These are phyloP conservation scores for Dromius quadrimaculatus DNA, from an alignment of 2,888 invertebrate genomes.

Conservation along the genomic window DNA sequence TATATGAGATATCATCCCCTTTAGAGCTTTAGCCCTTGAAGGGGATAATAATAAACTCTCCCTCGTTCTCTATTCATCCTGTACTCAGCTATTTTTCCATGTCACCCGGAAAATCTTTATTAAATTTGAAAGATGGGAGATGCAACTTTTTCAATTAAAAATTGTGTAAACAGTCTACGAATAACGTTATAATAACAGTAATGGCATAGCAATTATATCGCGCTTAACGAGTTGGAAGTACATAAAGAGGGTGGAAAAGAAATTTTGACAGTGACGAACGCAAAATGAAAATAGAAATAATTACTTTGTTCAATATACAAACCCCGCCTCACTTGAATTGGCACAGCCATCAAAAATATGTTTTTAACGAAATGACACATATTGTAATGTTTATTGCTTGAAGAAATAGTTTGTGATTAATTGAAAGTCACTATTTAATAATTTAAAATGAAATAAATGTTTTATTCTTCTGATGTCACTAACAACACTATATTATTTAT, in stretches of 20 bases:
- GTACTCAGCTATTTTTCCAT: slow-evolving; percentile 2
- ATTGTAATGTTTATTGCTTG: too few species aligned
- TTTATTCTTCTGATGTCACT: too few species aligned
- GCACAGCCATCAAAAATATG: too few species aligned
- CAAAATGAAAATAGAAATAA: too few species aligned
- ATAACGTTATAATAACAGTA: slow-evolving; percentile 44
- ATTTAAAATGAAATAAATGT: too few species aligned
- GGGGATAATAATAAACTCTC: neutral
- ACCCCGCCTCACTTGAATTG: too few species aligned
- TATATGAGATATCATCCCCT: slow-evolving; percentile 1
- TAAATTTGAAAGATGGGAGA: slow-evolving; percentile 28
- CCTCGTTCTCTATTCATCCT: neutral
- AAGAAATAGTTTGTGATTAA: too few species aligned
- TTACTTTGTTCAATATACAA: too few species aligned
- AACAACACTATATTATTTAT: too few species aligned
- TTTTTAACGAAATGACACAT: too few species aligned
- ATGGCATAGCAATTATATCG: slow-evolving; percentile 38
- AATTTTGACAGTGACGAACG: neutral
- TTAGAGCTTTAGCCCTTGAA: neutral
- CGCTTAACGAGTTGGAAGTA: neutral
- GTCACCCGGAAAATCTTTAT: slow-evolving; percentile 15
- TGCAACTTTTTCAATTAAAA: slow-evolving; percentile 35
- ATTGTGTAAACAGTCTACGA: slow-evolving; percentile 35
- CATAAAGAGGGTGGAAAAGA: neutral
- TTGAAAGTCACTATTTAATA: too few species aligned